Conservation (phyloP, 1,140 invertebrate genomes). For the Papilio polytes region DNA sequence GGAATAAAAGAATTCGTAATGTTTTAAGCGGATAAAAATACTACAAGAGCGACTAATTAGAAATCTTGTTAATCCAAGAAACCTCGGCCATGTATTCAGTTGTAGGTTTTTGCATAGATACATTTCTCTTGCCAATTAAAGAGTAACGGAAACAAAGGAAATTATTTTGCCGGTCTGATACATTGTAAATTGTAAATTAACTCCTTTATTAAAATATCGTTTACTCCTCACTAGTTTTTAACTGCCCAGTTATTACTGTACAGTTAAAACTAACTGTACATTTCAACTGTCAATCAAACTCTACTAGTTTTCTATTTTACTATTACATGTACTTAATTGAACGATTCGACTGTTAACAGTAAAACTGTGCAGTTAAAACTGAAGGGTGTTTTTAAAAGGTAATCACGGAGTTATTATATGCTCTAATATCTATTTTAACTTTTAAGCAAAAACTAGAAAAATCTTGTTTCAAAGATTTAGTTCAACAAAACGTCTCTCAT, state of each 20-base stretch:
- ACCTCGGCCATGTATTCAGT: neutral
- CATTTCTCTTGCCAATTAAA: neutral
- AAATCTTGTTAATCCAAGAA: neutral
- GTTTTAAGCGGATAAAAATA: neutral
- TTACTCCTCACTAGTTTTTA: too few relatives aligned
- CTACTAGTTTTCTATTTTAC: too few relatives aligned
- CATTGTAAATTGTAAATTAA: too few relatives aligned
- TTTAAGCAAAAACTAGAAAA: constrained; percentile 7
- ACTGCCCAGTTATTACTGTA: too few relatives aligned
- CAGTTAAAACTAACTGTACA: too few relatives aligned
- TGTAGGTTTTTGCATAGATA: neutral
- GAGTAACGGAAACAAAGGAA: neutral
- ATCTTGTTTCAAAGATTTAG: constrained; percentile 4
- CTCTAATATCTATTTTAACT: neutral
- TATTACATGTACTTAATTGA: too few relatives aligned
- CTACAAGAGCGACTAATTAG: neutral
- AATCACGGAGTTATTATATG: neutral
- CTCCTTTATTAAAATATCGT: too few relatives aligned
- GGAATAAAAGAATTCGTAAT: constrained; percentile 21
- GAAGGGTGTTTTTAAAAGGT: too few relatives aligned
- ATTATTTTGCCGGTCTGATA: neutral
- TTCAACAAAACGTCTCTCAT: constrained; percentile 18
- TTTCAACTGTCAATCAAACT: too few relatives aligned
- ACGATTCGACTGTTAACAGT: too few relatives aligned
- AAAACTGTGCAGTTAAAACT: too few relatives aligned